A percentile compares a stretch with the other conserved stretches of the same genome.
phyloP scores from a whole-genome alignment of 2,797 vertebrate species.

The Pangasius krempfi region DNA sequence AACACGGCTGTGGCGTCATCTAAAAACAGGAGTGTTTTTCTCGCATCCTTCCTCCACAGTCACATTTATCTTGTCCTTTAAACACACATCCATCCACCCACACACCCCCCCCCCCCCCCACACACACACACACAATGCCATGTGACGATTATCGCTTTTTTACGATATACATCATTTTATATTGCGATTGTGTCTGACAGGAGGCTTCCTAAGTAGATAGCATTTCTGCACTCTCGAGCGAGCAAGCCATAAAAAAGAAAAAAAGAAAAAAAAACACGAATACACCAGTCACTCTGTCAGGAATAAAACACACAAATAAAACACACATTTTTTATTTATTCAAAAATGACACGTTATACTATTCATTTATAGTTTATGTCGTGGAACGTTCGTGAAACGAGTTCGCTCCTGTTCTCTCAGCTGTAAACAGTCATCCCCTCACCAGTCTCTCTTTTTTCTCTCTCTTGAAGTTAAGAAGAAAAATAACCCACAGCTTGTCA shows the following conservation, averaged over 20 bases:
- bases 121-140: background rate
- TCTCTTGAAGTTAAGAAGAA: background rate
- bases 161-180: background rate
- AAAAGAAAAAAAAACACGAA: background rate
- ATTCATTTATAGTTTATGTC: too few species aligned
- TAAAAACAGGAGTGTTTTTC: conserved; percentile 14
- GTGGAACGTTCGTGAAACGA: too few species aligned
- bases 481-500: background rate
- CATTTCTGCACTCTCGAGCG: background rate
- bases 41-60: background rate
- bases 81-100: conserved; percentile 6
- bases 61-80: background rate
- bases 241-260: background rate
- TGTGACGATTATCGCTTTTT: background rate
- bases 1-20: conserved; percentile 8
- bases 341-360: background rate
- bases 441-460: background rate
- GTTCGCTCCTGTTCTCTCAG: background rate
- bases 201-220: background rate
- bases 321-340: too few species aligned
- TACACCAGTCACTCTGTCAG: background rate
- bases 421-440: too few species aligned
- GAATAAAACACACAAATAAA: background rate
- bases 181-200: background rate
- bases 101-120: background rate